Evolutionary conservation across 2,113 vertebrate species (phyloP).

Genomic region (Eptatretus burgeri): DNA sequence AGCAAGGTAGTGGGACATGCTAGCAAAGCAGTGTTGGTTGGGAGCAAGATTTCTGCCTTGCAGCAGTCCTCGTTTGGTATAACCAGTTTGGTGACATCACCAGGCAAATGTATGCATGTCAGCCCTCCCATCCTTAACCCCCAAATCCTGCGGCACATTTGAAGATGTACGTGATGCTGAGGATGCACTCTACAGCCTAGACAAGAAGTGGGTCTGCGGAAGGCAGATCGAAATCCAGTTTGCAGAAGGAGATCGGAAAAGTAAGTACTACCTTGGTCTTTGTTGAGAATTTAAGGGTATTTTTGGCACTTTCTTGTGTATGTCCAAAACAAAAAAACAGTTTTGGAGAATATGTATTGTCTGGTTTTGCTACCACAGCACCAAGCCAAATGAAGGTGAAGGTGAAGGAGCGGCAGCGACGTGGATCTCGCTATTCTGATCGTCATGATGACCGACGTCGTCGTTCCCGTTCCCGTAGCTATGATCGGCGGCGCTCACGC

Average conservation of each 20-base stretch:
- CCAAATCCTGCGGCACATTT: slow-evolving; percentile 24
- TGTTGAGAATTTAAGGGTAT: background rate
- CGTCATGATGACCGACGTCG: slow-evolving; percentile 36
- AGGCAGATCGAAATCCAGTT: slow-evolving; percentile 98
- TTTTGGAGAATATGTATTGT: background rate
- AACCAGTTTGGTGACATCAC: too few relatives aligned
- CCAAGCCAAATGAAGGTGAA: slow-evolving; percentile 91
- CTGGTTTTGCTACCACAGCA: slow-evolving; percentile 18
- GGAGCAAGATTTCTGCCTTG: too few relatives aligned
- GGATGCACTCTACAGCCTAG: slow-evolving; percentile 82
- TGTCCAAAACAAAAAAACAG: background rate
- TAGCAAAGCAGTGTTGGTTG: too few relatives aligned
- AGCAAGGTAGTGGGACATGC: too few relatives aligned
- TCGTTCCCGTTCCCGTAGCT: background rate
- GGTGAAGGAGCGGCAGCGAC: slow-evolving; percentile 35
- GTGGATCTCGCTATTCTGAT: slow-evolving; percentile 43
- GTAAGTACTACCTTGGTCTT: slow-evolving; percentile 21
- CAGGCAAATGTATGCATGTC: too few relatives aligned
- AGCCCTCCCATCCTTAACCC: too few relatives aligned
- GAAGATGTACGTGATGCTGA: slow-evolving; percentile 93
- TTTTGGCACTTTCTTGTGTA: background rate
- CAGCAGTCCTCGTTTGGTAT: too few relatives aligned
- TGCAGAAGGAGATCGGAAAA: slow-evolving; percentile 82
- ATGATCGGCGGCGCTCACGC: background rate
- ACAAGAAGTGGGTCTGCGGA: slow-evolving; percentile 90